Base-by-base conservation (phyloP, 2,888 invertebrate species). In the Phoenoteleia sp. region DNA sequence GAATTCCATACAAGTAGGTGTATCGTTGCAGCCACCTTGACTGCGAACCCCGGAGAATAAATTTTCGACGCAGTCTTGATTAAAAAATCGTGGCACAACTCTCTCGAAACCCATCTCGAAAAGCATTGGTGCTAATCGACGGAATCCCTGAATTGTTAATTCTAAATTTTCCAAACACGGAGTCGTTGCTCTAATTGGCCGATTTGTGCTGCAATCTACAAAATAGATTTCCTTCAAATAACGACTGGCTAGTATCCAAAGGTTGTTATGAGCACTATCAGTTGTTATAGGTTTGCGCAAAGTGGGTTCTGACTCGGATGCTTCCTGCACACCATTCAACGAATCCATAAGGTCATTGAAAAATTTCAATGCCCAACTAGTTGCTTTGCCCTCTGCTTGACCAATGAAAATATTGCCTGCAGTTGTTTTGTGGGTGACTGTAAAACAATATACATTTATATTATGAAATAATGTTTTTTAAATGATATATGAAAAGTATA, bases 41-140 rank as follows among this genome's bases (percentile, higher is more conserved):
- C 74, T 81, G 23, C 74, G 23, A 7, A 81, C 49, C 6, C 13
- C 2, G 0, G 56, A 36, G 23, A 81, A 81, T n/a, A 67, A 74
- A 19, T 74, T 81, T 45, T 81, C 81, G 7, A 79, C 25, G 4
- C 60, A 47, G 39, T 69, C 69, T 36, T 79, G 79, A 39, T 79
- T 79, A 23, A 79, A 33, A 29, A 29, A 47, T 13, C 60, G 58
- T 25, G 47, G 42, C 1, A 64, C 42, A 13, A 64, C 13, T 29
- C 17, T 27, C 13, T 47, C 47, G 11, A 64, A 64, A 19, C 17
- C 17, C 29, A 64, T 15, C 1, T 9, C n/a, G 0, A 64, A 64
- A 13, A 64, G 17, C n/a, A 19, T 47, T 7, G n/a, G 11, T 0
- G 47, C 47, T 7, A 64, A 4, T 2, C 11, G 9, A 11, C 47